Percentiles rank a stretch among this genome's conserved stretches.
Evolutionary conservation across 2,113 vertebrate species (phyloP).

Genomic region (Benitochromis conjunctus): DNA sequence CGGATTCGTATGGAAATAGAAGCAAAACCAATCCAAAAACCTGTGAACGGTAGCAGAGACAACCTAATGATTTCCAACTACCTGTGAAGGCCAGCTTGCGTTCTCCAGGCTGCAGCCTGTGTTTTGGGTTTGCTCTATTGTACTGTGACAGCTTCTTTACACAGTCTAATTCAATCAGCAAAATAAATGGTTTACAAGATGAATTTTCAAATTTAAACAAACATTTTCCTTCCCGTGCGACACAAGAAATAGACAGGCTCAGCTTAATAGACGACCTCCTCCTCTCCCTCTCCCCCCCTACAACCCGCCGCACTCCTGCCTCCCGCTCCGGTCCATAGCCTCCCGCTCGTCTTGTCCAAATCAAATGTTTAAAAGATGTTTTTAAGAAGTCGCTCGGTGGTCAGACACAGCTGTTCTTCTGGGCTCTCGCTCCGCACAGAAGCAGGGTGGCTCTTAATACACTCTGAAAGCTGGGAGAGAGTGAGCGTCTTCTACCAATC

Average conservation of each 20-base stretch:
- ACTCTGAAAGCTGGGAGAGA: conserved; percentile 53
- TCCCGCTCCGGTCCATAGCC: conserved; percentile 36
- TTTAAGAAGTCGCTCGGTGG: conserved; percentile 63
- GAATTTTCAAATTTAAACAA: conserved; percentile 43
- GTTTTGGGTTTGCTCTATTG: neutral
- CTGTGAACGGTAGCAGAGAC: conserved; percentile 25
- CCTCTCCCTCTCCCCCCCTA: rapidly evolving
- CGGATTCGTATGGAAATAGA: neutral
- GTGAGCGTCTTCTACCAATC: conserved; percentile 70
- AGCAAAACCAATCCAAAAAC: neutral
- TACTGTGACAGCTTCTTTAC: conserved; percentile 21
- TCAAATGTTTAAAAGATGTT: conserved; percentile 71
- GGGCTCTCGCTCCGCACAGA: conserved; percentile 51
- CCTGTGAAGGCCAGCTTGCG: conserved; percentile 18
- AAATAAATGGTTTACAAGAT: conserved; percentile 41
- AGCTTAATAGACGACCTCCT: conserved; percentile 8
- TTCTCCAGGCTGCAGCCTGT: neutral
- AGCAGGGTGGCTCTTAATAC: conserved; percentile 57
- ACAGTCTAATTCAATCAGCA: conserved; percentile 28
- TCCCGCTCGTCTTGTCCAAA: conserved; percentile 50
- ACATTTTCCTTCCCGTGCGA: conserved; percentile 18
- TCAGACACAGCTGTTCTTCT: conserved; percentile 66
- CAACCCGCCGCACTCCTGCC: neutral
- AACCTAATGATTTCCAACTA: conserved; percentile 16
- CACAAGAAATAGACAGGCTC: conserved; percentile 14